Percentiles rank a stretch among this genome's conserved stretches.
Conservation (phyloP, 1,140 invertebrate genomes). For the Pteromalus puparum region DNA sequence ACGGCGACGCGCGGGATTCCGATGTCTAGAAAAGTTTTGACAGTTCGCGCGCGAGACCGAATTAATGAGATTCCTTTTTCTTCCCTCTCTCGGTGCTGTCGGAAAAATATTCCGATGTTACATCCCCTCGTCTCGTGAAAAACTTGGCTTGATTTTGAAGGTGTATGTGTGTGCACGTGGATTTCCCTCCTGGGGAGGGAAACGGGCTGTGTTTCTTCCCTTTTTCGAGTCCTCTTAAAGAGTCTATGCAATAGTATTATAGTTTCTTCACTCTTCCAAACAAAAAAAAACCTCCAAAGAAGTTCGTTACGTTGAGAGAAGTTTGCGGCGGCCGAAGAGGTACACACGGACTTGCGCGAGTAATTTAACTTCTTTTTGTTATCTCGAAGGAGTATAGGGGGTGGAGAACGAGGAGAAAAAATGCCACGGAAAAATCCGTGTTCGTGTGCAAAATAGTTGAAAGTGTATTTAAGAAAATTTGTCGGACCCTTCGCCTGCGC, state of each 20-base stretch:
- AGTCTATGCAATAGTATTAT: neutral
- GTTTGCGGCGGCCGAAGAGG: neutral
- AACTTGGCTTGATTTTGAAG: constrained; percentile 15
- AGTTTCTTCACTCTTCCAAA: constrained; percentile 9
- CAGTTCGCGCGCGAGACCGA: constrained; percentile 55
- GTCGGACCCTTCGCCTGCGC: neutral
- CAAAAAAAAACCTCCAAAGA: constrained; percentile 15
- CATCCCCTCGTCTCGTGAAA: constrained; percentile 27
- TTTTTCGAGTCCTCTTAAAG: constrained; percentile 13
- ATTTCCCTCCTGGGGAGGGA: constrained; percentile 1
- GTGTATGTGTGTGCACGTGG: neutral
- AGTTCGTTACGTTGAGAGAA: constrained; percentile 19
- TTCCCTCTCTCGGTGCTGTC: constrained; percentile 48
- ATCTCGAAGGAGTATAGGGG: neutral
- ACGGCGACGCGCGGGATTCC: constrained; percentile 54
- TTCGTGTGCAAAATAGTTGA: constrained; percentile 15
- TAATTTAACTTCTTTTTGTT: constrained; percentile 42
- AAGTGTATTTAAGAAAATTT: constrained; percentile 39
- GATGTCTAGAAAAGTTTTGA: constrained; percentile 67
- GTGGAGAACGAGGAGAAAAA: neutral
- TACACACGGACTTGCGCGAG: neutral
- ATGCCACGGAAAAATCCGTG: constrained; percentile 9
- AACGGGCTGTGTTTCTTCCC: neutral
- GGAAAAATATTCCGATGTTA: constrained; percentile 63
- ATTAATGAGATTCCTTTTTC: constrained; percentile 72